Evolutionary conservation across 2,888 invertebrate genomes (phyloP), one percentile per base, ranked within the genome.

Genomic region (Heteromyza rotundicornis): DNA sequence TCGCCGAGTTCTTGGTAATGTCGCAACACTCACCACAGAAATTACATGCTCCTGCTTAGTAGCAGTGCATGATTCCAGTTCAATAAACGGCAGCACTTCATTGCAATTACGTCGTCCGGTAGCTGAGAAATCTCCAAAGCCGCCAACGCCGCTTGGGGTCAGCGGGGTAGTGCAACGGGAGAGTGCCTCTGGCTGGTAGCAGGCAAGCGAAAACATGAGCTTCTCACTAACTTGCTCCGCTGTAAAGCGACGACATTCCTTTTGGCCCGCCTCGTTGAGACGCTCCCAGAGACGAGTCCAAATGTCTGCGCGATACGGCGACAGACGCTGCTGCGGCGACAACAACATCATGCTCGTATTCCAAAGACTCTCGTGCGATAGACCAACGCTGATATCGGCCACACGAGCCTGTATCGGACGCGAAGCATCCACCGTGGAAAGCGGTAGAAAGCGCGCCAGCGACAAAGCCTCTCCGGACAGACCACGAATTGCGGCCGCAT

Each of bases 21-120:
- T 20, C 16, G 16, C 35, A 22, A 2, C 56, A 63, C 86, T 84
- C 71, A 92, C 92, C 79, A 94, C 94, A 8, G 94, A 93, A 47
- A 94, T 91, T 44, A 94, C 89, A 78, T 94, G 94, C 74, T 94
- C 94, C 81, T 94, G 93, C 73, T 92, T 92, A 72, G 92, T 92
- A 14, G 94, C 94, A 2, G 94, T 94, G 78, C 94, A 94, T 44
- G 90, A 90, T 81, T 94, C 94, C 14, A 90, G 85, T 82, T 94
- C 94, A 64, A 90, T 86, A 84, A 94, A 94, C 0, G 94, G 94
- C 71, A 94, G 83, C 62, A 87, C 80, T 74, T 90, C 90, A 64
- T 84, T 85, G 57, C 77, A 79, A 78, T 80, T 72, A 84, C 19
- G 82, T 80, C 44, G 86, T 64, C 73, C 69, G 65, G 83, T 84